Base-by-base conservation (phyloP, 2,113 vertebrate species). In the Hydrochoerus hydrochaeris region DNA sequence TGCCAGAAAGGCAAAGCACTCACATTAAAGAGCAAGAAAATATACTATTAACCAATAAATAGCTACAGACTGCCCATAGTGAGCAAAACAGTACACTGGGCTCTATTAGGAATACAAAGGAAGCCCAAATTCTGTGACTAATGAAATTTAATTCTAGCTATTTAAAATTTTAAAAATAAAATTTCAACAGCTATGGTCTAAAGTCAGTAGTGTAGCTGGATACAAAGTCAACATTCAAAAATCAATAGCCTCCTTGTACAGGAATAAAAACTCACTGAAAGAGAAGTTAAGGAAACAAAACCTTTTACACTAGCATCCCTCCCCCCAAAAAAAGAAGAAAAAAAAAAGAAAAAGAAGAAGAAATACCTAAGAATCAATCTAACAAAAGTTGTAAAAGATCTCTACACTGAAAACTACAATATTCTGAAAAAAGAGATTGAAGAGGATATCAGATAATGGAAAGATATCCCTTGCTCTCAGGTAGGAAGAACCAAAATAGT, bases 1-100 rank as follows among this genome's bases (percentile, higher is more conserved):
- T 95, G 95, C 96, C 91, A 97, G 65, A 95, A 95, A 44, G 75
- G 82, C 71, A 97, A 91, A 94, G 67, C 0, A 0, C 87, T 98
- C 82, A n/a, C 44, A 63, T 35, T 71, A 63, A 22, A 87, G 52
- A 94, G 44, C 10, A 97, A 57, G 57, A 91, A 92, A 91, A n/a
- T 11, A 60, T 20, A 82, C 16, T 30, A 62, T 26, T 54, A 82
- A 46, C 44, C 32, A 95, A 86, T 65, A 85, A 95, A 41, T 32
- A 88, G 87, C 62, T 87, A 73, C 65, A 67, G 41, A 52, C 30
- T 81, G 85, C 58, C 4, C 16, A 41, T 49, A 26, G 19, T 75
- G 49, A 87, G 9, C 49, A 95, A 57, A 63, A 17, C 17, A 69
- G 9, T 67, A 32, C 54, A 28, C 1, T 52, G 75, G 24, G 24